Evolutionary conservation across 2,113 vertebrate genomes (phyloP).

Genomic region (Regulus satrapa): DNA sequence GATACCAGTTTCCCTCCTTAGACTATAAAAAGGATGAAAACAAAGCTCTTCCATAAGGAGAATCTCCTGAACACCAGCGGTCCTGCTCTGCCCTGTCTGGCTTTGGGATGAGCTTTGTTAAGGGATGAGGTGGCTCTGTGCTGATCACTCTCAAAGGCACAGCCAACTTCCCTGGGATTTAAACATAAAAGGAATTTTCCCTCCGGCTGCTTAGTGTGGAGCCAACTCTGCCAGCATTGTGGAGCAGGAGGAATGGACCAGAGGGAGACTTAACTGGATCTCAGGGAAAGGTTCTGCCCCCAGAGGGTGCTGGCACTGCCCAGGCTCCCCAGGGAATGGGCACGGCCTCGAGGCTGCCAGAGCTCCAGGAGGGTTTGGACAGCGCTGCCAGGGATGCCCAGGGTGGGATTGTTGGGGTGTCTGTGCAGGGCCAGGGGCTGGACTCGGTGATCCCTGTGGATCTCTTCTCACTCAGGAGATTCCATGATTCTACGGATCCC

Average conservation of each 20-base stretch:
- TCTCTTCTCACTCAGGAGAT: background rate
- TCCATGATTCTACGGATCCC: background rate
- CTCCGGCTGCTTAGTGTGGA: fast-evolving
- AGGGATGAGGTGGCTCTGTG: background rate
- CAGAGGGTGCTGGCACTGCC: background rate
- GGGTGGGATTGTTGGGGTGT: background rate
- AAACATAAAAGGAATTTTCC: background rate
- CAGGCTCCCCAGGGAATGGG: background rate
- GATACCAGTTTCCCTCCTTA: fast-evolving
- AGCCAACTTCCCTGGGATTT: background rate
- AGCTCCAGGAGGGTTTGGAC: background rate
- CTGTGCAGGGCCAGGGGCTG: fast-evolving
- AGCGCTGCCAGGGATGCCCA: fast-evolving
- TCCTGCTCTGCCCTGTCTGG: background rate
- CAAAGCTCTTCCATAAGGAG: background rate
- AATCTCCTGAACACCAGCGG: background rate
- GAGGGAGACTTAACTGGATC: fast-evolving
- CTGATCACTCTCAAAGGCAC: background rate
- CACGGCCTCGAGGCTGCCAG: background rate
- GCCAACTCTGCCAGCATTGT: fast-evolving
- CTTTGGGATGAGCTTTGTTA: background rate
- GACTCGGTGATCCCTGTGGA: fast-evolving
- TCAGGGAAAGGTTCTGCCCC: background rate
- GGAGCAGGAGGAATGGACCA: fast-evolving
- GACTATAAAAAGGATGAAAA: background rate